Evolutionary conservation across 2,888 invertebrate species (phyloP).

Genomic region (Andrena chrysosceles): DNA sequence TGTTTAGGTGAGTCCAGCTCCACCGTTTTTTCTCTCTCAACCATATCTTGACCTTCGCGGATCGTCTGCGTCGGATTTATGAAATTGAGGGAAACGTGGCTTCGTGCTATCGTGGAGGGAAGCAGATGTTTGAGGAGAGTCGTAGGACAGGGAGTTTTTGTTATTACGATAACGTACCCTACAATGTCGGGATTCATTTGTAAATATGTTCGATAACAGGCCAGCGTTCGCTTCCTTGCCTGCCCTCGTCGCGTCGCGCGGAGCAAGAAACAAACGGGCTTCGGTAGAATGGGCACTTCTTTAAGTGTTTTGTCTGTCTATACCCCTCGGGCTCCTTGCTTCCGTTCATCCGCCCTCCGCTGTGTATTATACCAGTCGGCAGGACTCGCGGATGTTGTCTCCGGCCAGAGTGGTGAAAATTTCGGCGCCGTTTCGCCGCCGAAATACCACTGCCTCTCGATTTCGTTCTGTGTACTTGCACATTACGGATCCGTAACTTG

Average conservation of each 20-base stretch:
- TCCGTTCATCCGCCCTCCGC: slow-evolving; percentile 34
- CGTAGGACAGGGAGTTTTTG: slow-evolving; percentile 20
- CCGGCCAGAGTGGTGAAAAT: slow-evolving; percentile 4
- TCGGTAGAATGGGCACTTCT: slow-evolving; percentile 46
- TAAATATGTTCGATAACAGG: slow-evolving; percentile 48
- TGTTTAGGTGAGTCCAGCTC: slow-evolving; percentile 61
- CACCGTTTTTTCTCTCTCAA: background rate
- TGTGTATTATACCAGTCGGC: slow-evolving; percentile 10
- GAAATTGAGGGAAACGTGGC: slow-evolving; percentile 4
- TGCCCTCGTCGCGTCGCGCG: slow-evolving; percentile 9
- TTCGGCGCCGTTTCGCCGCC: slow-evolving; percentile 11
- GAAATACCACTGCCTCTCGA: slow-evolving; percentile 22
- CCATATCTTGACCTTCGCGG: background rate
- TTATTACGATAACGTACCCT: slow-evolving; percentile 47
- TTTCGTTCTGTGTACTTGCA: slow-evolving; percentile 24
- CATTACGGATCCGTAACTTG: slow-evolving; percentile 9
- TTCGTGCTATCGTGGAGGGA: background rate
- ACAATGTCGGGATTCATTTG: slow-evolving; percentile 51
- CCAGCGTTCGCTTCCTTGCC: slow-evolving; percentile 49
- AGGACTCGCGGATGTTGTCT: slow-evolving; percentile 26
- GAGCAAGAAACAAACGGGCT: slow-evolving; percentile 51
- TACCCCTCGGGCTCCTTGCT: slow-evolving; percentile 42
- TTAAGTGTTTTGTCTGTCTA: slow-evolving; percentile 53
- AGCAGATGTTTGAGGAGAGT: background rate
- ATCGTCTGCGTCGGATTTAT: background rate